Percentiles rank a stretch among this genome's conserved stretches.
Evolutionary conservation across 1,140 invertebrate genomes (phyloP).

Genomic region (Euura lappo): DNA sequence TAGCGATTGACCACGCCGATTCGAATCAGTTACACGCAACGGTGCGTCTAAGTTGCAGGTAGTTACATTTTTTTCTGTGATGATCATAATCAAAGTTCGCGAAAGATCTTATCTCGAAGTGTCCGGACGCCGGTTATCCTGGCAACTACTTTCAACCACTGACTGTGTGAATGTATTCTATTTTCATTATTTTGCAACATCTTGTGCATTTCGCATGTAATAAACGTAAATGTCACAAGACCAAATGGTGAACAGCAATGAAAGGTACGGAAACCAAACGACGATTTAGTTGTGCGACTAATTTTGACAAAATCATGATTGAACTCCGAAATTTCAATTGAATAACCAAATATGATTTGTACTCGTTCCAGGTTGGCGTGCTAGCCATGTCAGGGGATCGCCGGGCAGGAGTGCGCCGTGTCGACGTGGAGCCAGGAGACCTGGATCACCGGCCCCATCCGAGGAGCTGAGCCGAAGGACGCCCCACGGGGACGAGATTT

Average conservation of each 20-base stretch:
- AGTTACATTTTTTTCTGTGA: background rate
- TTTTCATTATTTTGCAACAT: too few relatives aligned
- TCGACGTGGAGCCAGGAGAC: slow-evolving; percentile 44
- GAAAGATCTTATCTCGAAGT: background rate
- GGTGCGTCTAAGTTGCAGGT: too few relatives aligned
- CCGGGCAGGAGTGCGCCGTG: slow-evolving; percentile 34
- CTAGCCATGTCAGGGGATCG: slow-evolving; percentile 44
- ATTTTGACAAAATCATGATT: too few relatives aligned
- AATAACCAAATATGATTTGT: background rate
- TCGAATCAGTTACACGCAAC: background rate
- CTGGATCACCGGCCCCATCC: slow-evolving; percentile 29
- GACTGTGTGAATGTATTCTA: too few relatives aligned
- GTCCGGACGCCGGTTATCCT: too few relatives aligned
- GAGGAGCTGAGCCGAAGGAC: slow-evolving; percentile 20
- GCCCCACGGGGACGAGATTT: slow-evolving; percentile 12
- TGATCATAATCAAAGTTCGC: background rate
- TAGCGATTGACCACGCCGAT: slow-evolving; percentile 1
- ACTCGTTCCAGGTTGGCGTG: slow-evolving; percentile 21
- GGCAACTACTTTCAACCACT: background rate
- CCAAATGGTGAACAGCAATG: background rate
- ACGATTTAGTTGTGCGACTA: too few relatives aligned
- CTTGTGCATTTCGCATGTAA: too few relatives aligned
- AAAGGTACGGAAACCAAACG: background rate
- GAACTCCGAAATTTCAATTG: too few relatives aligned
- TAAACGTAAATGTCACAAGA: background rate